phyloP scores from a whole-genome alignment of 2,888 invertebrate genomes.

The Melieria picta region DNA sequence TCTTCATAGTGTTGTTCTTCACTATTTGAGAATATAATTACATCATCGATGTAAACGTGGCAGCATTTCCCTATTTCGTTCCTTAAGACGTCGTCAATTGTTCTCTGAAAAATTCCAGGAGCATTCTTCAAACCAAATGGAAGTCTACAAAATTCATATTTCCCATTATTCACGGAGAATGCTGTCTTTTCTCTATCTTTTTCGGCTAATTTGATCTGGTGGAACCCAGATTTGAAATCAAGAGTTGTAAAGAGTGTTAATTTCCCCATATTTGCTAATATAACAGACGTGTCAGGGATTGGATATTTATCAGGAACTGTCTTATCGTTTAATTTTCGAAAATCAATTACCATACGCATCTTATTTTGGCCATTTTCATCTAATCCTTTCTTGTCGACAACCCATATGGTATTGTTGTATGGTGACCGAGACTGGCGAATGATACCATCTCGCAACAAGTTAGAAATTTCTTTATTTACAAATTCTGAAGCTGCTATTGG shows the following conservation, averaged over 20 bases:
- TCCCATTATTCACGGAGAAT: conserved; percentile 30
- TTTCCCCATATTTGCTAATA: no score
- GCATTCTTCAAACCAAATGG: conserved; percentile 25
- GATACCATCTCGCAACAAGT: background rate
- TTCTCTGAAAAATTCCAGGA: conserved; percentile 33
- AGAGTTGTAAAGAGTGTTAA: no score
- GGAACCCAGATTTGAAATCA: no score
- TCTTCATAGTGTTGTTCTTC: conserved; percentile 9
- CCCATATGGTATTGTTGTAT: no score
- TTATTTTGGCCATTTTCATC: conserved; percentile 20
- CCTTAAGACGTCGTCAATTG: conserved; percentile 33
- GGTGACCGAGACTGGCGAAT: conserved; percentile 12
- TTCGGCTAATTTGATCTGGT: conserved; percentile 1
- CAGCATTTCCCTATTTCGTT: conserved; percentile 32
- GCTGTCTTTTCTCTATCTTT: conserved; percentile 24
- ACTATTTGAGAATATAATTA: conserved; percentile 21
- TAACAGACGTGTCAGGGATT: no score
- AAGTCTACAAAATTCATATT: conserved; percentile 32
- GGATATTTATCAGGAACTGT: conserved; percentile 4
- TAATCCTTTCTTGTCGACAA: conserved; percentile 8
- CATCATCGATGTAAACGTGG: conserved; percentile 29
- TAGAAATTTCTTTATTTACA: conserved; percentile 10
- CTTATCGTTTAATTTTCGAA: conserved; percentile 24
- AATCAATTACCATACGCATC: conserved; percentile 27
- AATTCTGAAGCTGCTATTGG: conserved; percentile 11